Evolutionary conservation across 2,797 vertebrate genomes (phyloP), one percentile per base, ranked within the genome.

Genomic region (Cottoperca gobio): DNA sequence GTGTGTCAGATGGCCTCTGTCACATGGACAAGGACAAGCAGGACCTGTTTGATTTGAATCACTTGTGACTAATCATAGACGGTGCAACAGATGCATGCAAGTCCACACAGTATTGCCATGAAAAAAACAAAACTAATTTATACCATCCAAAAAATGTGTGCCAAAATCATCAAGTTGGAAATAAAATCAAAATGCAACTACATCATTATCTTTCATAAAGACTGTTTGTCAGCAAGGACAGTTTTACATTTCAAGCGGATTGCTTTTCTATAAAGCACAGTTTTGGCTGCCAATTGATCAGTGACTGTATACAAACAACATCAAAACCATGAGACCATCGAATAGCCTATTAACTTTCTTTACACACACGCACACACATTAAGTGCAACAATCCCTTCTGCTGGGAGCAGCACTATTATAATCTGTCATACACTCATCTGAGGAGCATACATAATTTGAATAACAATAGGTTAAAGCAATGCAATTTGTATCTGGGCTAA

Each of bases 391-490:
- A 77, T 86, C 72, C 75, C 72, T 83, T 87, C 76, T 82, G 80
- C 91, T 83, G 82, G 26, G 49, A 88, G 77, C 73, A 82, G 81
- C 54, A 76, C 73, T 86, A 83, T 83, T 86, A 73, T 85, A 86
- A 86, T 90, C 67, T 76, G 85, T 84, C 77, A 90, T 70, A 84
- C 68, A 76, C 82, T 89, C 82, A 76, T 78, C 81, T 83, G 81
- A 79, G 82, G 48, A 89, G 81, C 82, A 81, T 80, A 63, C 78
- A 78, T 81, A 55, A 87, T 93, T 86, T 87, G 28, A 91, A 93
- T 87, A 86, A 91, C 87, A 94, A 89, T 74, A 84, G 68, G 59
- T 87, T 88, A 80, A 85, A 88, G 70, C 76, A 82, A 86, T 81
- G 86, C 88, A 85, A 84, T 90, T 86, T 92, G 70, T 64, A 70